Conservation (phyloP, 2,888 invertebrate genomes). For the Chouioia cunea region DNA sequence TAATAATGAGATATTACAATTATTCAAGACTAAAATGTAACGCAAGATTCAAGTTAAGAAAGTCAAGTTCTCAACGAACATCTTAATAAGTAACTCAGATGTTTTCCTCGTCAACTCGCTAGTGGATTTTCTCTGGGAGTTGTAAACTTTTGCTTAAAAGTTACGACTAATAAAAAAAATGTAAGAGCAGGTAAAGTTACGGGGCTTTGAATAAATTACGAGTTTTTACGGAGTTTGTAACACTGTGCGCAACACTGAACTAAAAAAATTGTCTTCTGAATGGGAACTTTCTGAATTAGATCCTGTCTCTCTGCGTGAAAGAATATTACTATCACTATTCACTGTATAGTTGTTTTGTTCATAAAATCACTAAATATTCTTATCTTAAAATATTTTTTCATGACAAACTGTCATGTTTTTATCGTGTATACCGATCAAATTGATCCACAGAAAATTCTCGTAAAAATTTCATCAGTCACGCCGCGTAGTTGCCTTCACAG, state of each 20-base stretch:
- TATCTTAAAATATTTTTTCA: too few relatives aligned
- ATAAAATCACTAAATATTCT: too few relatives aligned
- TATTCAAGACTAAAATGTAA: slow-evolving; percentile 10
- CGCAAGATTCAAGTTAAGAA: slow-evolving; percentile 6
- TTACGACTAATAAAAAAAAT: background rate
- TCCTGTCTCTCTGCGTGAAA: background rate
- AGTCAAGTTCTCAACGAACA: slow-evolving; percentile 15
- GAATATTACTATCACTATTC: too few relatives aligned
- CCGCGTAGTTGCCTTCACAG: too few relatives aligned
- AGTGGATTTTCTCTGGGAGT: background rate
- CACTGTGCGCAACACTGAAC: too few relatives aligned
- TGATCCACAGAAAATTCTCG: too few relatives aligned
- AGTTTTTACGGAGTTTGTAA: slow-evolving; percentile 26
- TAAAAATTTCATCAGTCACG: too few relatives aligned
- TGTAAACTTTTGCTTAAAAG: slow-evolving; percentile 16
- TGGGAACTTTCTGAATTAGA: background rate
- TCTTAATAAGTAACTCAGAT: slow-evolving; percentile 33
- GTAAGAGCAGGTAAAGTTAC: slow-evolving; percentile 13
- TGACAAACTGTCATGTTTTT: too few relatives aligned
- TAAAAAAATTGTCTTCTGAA: too few relatives aligned
- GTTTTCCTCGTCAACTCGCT: slow-evolving; percentile 25
- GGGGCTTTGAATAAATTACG: slow-evolving; percentile 28
- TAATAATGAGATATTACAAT: background rate
- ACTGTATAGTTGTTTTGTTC: too few relatives aligned
- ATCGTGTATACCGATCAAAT: too few relatives aligned